Evolutionary conservation across 2,797 vertebrate species (phyloP).

Genomic region (Siniperca scherzeri): DNA sequence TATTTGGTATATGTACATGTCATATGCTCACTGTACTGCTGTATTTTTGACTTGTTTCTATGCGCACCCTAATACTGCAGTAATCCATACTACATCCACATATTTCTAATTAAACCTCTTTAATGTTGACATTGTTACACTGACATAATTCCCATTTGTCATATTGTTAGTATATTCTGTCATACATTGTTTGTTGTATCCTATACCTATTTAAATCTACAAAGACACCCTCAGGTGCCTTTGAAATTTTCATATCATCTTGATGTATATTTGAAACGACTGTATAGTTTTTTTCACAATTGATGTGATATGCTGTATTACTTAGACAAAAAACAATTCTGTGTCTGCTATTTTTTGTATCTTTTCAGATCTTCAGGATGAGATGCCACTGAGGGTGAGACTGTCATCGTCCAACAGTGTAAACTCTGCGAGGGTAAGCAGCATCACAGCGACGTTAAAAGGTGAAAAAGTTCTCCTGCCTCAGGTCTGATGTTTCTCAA

Average conservation of each 20-base stretch:
- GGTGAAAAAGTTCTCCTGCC: constrained; percentile 13
- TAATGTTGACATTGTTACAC: not conserved
- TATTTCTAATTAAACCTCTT: constrained; percentile 13
- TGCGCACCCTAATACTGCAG: not conserved
- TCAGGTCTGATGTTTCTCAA: not conserved
- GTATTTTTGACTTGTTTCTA: not conserved
- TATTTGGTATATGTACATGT: not conserved
- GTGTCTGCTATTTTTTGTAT: not conserved
- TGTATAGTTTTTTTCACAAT: not conserved
- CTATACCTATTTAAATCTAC: constrained; percentile 9
- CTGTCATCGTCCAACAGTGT: not conserved
- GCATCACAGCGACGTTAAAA: constrained; percentile 5
- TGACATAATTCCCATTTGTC: not conserved
- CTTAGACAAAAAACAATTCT: not conserved
- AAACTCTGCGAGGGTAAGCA: not conserved
- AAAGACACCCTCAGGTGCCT: not conserved
- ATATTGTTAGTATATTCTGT: constrained; percentile 12
- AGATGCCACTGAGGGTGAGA: not conserved
- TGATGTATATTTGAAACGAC: constrained; percentile 10
- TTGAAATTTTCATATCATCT: constrained; percentile 18
- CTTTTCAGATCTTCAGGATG: not conserved
- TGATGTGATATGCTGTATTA: not conserved
- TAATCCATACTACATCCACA: no score
- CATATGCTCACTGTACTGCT: not conserved
- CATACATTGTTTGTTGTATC: not conserved